These are phyloP conservation scores for Oxycera nigricornis DNA, from an alignment of 2,888 invertebrate genomes.

Conservation along the genomic window DNA sequence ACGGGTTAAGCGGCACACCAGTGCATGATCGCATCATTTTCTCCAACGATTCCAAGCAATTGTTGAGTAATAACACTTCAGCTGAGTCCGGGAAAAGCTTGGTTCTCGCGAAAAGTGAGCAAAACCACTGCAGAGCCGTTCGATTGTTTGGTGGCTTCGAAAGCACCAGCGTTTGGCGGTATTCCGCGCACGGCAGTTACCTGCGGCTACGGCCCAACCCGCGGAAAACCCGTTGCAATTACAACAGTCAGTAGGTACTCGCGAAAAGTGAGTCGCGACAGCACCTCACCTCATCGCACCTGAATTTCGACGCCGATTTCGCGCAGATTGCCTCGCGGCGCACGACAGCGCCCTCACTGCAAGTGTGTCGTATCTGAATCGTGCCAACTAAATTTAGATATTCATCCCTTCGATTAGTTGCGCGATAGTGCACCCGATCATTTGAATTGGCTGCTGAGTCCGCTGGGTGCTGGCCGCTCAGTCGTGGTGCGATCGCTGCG, in stretches of 20 bases:
- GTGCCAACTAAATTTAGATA: constrained; percentile 28
- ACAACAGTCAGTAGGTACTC: neutral
- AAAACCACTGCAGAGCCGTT: neutral
- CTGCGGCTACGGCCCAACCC: neutral
- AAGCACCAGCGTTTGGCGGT: neutral
- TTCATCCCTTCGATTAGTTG: constrained; percentile 18
- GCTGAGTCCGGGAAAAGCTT: constrained; percentile 1
- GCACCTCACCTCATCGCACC: neutral
- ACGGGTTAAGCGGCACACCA: no score
- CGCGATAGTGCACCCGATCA: constrained; percentile 22
- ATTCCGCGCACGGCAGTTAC: neutral
- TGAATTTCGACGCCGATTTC: no score
- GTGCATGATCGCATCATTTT: no score
- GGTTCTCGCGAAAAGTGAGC: neutral
- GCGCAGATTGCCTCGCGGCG: neutral
- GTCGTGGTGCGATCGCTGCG: constrained; percentile 25
- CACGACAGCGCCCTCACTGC: neutral
- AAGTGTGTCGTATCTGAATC: neutral
- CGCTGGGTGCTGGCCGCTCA: neutral
- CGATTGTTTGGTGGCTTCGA: neutral
- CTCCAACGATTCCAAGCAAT: no score
- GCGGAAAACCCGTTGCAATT: neutral
- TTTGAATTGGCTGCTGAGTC: constrained; percentile 23
- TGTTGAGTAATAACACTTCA: no score
- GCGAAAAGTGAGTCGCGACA: neutral